Evolutionary conservation across 92 coral and sea anemone species (phyloP).

Genomic region (Umimayanthus kanabou): DNA sequence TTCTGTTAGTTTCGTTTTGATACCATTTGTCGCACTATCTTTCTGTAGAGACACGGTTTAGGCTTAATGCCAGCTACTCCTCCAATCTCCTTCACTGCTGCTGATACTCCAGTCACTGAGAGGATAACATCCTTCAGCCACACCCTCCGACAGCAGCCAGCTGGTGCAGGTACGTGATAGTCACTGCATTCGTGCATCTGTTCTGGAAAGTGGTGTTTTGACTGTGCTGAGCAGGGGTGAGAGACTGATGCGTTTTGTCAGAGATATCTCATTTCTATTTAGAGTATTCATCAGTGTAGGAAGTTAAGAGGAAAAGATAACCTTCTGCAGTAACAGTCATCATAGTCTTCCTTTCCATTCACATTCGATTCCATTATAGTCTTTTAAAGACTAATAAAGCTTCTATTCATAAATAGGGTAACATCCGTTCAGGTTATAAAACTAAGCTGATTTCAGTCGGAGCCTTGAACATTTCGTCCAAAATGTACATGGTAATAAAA

Average conservation of each 20-base stretch:
- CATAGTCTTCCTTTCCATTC: too few relatives aligned
- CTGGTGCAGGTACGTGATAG: constrained; percentile 56
- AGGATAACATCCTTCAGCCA: constrained; percentile 70
- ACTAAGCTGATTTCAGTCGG: too few relatives aligned
- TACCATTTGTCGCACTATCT: background rate
- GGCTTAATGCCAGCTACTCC: constrained; percentile 95
- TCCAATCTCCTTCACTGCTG: constrained; percentile 84
- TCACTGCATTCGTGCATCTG: background rate
- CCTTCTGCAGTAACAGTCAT: too few relatives aligned
- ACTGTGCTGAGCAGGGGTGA: background rate
- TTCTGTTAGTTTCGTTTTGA: background rate
- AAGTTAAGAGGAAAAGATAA: too few relatives aligned
- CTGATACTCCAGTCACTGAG: constrained; percentile 74
- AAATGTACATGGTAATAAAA: too few relatives aligned
- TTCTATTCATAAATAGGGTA: too few relatives aligned
- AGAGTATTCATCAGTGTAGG: too few relatives aligned
- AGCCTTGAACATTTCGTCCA: too few relatives aligned
- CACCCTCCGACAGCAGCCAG: constrained; percentile 74
- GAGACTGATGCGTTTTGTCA: background rate
- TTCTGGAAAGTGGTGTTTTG: background rate
- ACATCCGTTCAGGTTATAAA: too few relatives aligned
- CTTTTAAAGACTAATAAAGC: too few relatives aligned
- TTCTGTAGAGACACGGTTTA: constrained; percentile 67
- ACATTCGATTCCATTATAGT: too few relatives aligned
- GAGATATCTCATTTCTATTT: too few relatives aligned